Conservation (phyloP, 2,888 invertebrate species). For the Lymantria dispar region DNA sequence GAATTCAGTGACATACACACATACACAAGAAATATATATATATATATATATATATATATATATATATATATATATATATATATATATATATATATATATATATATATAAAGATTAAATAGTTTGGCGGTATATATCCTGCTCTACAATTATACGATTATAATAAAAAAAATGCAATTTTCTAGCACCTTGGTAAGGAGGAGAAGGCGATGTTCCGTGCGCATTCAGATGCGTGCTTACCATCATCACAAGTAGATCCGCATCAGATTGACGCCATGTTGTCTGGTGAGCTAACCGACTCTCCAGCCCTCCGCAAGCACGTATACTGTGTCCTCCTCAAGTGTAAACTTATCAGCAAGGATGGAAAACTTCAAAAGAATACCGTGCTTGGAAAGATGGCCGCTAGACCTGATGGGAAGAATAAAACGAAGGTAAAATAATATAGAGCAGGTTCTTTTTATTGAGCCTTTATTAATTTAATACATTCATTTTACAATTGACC, state of each 20-base stretch:
- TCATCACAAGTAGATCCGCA: constrained; percentile 46
- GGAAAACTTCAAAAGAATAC: constrained; percentile 69
- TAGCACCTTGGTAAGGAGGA: constrained; percentile 65
- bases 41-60: too few relatives aligned
- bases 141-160: too few relatives aligned
- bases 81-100: too few relatives aligned
- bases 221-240: constrained; percentile 61
- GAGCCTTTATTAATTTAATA: too few relatives aligned
- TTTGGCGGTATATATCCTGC: too few relatives aligned
- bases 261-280: constrained; percentile 48
- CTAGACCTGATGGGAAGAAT: constrained; percentile 48
- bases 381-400: constrained; percentile 51
- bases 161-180: neutral
- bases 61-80: too few relatives aligned
- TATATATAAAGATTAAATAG: too few relatives aligned
- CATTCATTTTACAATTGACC: too few relatives aligned
- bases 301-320: constrained; percentile 57
- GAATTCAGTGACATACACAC: too few relatives aligned
- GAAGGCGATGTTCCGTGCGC: constrained; percentile 69
- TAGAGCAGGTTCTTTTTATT: neutral
- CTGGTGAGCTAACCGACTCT: constrained; percentile 47
- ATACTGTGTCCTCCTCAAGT: constrained; percentile 67
- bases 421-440: constrained; percentile 51
- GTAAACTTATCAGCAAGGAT: constrained; percentile 71
- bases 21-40: too few relatives aligned